These are phyloP conservation scores for Halisarca cf. caerulea DNA, from an alignment of 37 sponge, comb jelly and placozoan species.

Conservation along the genomic window DNA sequence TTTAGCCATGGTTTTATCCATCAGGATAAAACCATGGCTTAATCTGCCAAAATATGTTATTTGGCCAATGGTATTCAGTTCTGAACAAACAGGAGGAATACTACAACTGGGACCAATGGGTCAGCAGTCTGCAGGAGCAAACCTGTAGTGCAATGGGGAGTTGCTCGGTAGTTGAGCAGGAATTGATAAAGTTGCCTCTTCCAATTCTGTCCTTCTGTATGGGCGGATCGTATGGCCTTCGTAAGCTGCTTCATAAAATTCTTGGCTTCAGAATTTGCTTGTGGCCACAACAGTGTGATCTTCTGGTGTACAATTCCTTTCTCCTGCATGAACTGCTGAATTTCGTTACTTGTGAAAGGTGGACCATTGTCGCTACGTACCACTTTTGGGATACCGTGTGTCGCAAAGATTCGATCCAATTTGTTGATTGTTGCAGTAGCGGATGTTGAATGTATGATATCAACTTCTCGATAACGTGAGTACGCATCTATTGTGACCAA, in stretches of 20 bases:
- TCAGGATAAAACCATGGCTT: no score
- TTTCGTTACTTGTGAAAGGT: conserved; percentile 31
- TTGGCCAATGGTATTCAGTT: no score
- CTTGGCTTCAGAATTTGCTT: conserved; percentile 48
- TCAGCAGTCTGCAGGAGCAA: no score
- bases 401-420: conserved; percentile 44
- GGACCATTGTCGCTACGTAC: conserved; percentile 46
- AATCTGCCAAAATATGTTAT: no score
- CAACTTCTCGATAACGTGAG: conserved; percentile 51
- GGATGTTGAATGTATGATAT: conserved; percentile 38
- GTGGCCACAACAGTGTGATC: conserved; percentile 44
- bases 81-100: no score
- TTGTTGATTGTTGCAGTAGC: conserved; percentile 45
- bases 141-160: no score
- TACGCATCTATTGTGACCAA: conserved; percentile 60
- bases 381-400: conserved; percentile 36
- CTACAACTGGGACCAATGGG: no score
- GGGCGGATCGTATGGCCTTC: conserved; percentile 36
- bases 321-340: conserved; percentile 29
- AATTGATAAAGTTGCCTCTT: conserved; percentile 35
- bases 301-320: conserved; percentile 30
- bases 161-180: no score
- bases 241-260: conserved; percentile 58
- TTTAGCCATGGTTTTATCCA: no score
- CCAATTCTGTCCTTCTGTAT: conserved; percentile 39